These are phyloP conservation scores for Muscicapa comitata DNA, from an alignment of 2,797 vertebrate species.

Conservation along the genomic window DNA sequence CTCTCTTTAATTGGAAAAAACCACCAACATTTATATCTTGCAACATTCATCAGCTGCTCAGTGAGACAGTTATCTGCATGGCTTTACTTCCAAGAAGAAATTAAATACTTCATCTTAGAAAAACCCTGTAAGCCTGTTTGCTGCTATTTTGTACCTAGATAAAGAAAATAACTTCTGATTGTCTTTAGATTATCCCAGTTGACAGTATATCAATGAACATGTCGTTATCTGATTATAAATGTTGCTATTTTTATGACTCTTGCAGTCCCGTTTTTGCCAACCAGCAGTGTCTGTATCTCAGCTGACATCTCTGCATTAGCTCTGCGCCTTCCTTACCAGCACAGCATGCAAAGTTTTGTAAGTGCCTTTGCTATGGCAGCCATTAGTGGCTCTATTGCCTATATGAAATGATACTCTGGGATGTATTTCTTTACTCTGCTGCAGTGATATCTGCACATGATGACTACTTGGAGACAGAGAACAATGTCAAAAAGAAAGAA, in stretches of 20 bases:
- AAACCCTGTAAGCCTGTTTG: neutral
- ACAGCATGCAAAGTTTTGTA: neutral
- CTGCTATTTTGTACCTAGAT: neutral
- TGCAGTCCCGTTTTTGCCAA: neutral
- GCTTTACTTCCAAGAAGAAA: neutral
- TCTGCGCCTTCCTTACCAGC: neutral
- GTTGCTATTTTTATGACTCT: neutral
- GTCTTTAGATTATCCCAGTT: slow-evolving; percentile 1
- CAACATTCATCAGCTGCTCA: neutral
- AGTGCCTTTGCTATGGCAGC: neutral
- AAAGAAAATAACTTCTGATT: slow-evolving; percentile 10
- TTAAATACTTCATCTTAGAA: neutral
- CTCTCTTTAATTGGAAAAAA: neutral
- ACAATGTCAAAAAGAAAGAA: neutral
- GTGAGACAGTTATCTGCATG: neutral
- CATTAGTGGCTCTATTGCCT: slow-evolving; percentile 32
- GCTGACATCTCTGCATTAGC: neutral
- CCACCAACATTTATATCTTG: neutral
- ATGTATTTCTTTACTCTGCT: slow-evolving; percentile 1
- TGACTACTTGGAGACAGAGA: slow-evolving; percentile 29
- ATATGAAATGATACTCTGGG: neutral
- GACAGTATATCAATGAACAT: neutral
- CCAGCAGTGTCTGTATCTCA: neutral
- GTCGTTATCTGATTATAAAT: neutral
- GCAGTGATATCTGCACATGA: neutral